Evolutionary conservation across 2,888 invertebrate species (phyloP).

Genomic region (Parelbella ahira): DNA sequence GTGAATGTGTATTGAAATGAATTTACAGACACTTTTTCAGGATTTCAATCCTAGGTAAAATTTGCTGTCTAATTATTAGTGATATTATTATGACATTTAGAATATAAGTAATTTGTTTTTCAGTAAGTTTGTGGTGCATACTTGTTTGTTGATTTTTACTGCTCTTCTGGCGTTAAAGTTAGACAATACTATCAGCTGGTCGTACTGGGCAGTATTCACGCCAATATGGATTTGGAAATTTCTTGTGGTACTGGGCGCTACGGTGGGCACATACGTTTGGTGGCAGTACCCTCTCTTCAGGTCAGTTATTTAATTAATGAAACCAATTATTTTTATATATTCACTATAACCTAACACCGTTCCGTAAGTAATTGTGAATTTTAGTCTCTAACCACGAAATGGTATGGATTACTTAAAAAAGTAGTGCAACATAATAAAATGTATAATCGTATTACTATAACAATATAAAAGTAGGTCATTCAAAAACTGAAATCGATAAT

Average conservation of each 20-base stretch:
- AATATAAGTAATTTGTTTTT: conserved; percentile 27
- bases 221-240: conserved; percentile 99
- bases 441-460: too few species aligned
- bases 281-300: conserved; percentile 97
- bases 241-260: conserved; percentile 93
- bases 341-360: too few species aligned
- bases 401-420: too few species aligned
- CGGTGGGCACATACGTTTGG: conserved; percentile 96
- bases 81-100: too few species aligned
- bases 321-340: too few species aligned
- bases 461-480: too few species aligned
- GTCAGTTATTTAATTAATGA: conserved; percentile 77
- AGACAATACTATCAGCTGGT: conserved; percentile 94
- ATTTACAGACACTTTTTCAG: conserved; percentile 92
- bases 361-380: too few species aligned
- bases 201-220: conserved; percentile 96
- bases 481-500: too few species aligned
- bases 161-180: conserved; percentile 93
- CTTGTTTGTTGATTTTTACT: conserved; percentile 94
- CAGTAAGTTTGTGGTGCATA: conserved; percentile 98
- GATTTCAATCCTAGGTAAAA: conserved; percentile 94
- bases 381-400: too few species aligned
- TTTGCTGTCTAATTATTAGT: conserved; percentile 29
- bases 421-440: too few species aligned
- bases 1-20: conserved; percentile 84